A percentile compares a stretch with the other conserved stretches of the same genome.
These are phyloP conservation scores for Poeciliopsis infans DNA, from an alignment of 2,797 vertebrate genomes.

Conservation along the genomic window DNA sequence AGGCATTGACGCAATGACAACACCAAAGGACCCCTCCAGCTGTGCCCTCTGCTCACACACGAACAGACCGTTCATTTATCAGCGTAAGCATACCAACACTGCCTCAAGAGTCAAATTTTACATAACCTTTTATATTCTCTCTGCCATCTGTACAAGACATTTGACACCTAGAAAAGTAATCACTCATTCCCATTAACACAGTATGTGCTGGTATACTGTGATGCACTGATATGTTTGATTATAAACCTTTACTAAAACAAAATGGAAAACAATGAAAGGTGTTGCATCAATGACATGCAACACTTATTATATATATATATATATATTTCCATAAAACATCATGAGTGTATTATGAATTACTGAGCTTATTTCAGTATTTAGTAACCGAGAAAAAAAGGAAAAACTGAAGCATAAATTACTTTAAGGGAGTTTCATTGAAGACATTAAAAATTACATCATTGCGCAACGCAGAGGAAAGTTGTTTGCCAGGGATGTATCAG, in stretches of 20 bases:
- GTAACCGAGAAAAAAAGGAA: neutral
- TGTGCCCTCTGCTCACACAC: constrained; percentile 46
- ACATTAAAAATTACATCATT: constrained; percentile 62
- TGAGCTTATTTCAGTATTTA: neutral
- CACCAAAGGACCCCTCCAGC: constrained; percentile 39
- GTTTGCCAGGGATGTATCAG: constrained; percentile 38
- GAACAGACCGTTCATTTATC: constrained; percentile 56
- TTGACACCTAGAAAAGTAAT: constrained; percentile 30
- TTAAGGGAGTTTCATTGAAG: constrained; percentile 30
- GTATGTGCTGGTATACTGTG: constrained; percentile 20
- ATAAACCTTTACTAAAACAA: constrained; percentile 39
- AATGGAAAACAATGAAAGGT: constrained; percentile 5
- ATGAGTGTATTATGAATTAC: neutral
- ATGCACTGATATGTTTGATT: constrained; percentile 47
- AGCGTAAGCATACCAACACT: constrained; percentile 52
- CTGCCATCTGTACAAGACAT: constrained; percentile 59
- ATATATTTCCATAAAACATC: neutral
- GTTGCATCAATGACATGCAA: constrained; percentile 11
- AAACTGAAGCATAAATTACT: constrained; percentile 5
- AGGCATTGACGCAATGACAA: neutral
- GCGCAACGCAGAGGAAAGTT: constrained; percentile 60
- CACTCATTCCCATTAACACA: constrained; percentile 30
- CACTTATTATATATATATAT: neutral
- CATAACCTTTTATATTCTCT: constrained; percentile 56
- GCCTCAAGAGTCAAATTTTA: constrained; percentile 50